Evolutionary conservation across 1,140 invertebrate genomes (phyloP), one percentile per base, ranked within the genome.

Genomic region (Drosophila pseudoobscura): DNA sequence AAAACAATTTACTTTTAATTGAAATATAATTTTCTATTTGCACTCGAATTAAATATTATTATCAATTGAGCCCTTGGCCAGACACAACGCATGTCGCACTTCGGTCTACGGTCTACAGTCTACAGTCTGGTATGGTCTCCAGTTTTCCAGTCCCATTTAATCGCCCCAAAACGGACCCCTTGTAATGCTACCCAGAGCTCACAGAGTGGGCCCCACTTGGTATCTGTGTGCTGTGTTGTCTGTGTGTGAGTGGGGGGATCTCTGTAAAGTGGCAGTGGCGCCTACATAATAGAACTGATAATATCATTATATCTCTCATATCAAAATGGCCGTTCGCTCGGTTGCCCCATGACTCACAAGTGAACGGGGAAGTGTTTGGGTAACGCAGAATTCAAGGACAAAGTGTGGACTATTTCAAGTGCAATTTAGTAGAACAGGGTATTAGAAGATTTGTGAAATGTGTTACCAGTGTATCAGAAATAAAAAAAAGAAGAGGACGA

Each of bases 1-100:
- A 88, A 83, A 84, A 87, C 80, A 87, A 89, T 87, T 87, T 83
- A 83, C 71, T 83, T 87, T 87, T 87, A 87, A 87, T 87, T 87
- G 83, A 82, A 79, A 87, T 88, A 88, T 87, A 87, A 87, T 88
- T 87, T 87, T 87, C 84, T 87, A 88, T 87, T 87, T 87, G 78
- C 83, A 87, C 83, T 76, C 75, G 84, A 87, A 83, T 87, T 87
- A 87, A 88, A 75, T 52, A 76, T 88, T 71, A 88, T 87, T 87
- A 88, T 88, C 78, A 88, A 88, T 80, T 78, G 62, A 80, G 74
- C 58, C 68, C 55, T 63, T 47, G 55, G 57, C 80, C 80, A 75
- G 79, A 77, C 78, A 77, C 78, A 55, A 41, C 71, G 57, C 43
- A 56, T 54, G 57, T 63, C 75, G 50, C 76, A 63, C 75, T 60